Evolutionary conservation across 2,113 vertebrate species (phyloP), one percentile per base, ranked within the genome.

Genomic region (Naja naja): DNA sequence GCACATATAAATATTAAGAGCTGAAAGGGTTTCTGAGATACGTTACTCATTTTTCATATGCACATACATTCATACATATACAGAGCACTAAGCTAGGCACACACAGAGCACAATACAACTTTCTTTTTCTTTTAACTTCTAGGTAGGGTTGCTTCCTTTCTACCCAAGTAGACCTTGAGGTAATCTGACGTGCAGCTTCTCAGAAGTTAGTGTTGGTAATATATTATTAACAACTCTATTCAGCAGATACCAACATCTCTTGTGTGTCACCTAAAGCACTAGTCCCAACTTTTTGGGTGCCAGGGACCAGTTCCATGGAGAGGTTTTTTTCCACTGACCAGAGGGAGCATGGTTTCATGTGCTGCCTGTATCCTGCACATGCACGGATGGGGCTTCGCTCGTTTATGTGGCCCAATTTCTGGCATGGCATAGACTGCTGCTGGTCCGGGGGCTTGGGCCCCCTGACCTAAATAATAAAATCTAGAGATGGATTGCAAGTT

Each of bases 361-460:
- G 0, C 4, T 69, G 30, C 64, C 12, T n/a, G 30, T 34, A 16
- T 69, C 60, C 60, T 16, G 14, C 64, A 0, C 30, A 69, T 69
- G 30, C 12, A 0, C 12, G 0, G 30, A 69, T 69, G 64, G 30
- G 30, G 60, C 12, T 69, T n/a, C 10, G 4, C 4, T 69, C 11
- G 6, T 69, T 69, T 69, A 30, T 0, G 0, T n/a, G 30, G 5
- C 30, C 30, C 12, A 0, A 34, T 69, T 34, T 34, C 30, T 69
- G 30, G 30, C 0, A 0, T 5, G 64, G 30, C 12, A n/a, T 14
- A 0, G 30, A 69, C 14, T 69, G 30, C 30, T 69, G 64, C 64
- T 0, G 1, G 60, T 30, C 27, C 0, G 1, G 4, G 10, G 60
- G 4, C 27, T 14, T 3, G 27, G 10, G 27, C 1, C 60, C 11